A percentile compares a stretch with the other conserved stretches of the same genome.
Conservation (phyloP, 2,797 vertebrate genomes). For the Pipistrellus kuhlii region DNA sequence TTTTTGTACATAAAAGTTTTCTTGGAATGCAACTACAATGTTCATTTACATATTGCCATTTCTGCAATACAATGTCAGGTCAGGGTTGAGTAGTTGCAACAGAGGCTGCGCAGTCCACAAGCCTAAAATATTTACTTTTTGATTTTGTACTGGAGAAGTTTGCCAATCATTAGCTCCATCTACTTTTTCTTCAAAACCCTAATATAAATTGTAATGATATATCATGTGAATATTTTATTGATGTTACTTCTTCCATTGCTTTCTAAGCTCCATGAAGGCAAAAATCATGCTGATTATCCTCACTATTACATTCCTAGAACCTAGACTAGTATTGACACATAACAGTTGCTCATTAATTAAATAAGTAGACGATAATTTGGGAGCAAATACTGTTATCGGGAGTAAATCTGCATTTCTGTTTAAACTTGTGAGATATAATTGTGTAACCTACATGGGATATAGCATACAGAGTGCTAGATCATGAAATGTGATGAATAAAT, state of each 20-base stretch:
- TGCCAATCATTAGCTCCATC: neutral
- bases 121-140: neutral
- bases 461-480: neutral
- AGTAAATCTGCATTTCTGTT: constrained; percentile 20
- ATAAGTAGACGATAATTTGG: neutral
- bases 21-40: neutral
- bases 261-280: neutral
- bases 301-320: neutral
- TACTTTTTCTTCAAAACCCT: neutral
- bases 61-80: neutral
- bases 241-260: neutral
- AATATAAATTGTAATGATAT: neutral
- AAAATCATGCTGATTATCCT: neutral
- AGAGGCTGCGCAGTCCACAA: neutral
- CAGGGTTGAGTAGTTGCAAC: neutral
- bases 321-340: neutral
- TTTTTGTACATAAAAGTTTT: constrained; percentile 54
- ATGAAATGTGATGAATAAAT: neutral
- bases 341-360: neutral
- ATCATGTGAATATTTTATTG: neutral
- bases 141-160: neutral
- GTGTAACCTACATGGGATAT: neutral
- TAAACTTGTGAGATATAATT: neutral
- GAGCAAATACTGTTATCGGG: neutral
- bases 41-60: neutral